Conservation (phyloP, 2,888 invertebrate genomes). For the Holacanthella duospinosa region DNA sequence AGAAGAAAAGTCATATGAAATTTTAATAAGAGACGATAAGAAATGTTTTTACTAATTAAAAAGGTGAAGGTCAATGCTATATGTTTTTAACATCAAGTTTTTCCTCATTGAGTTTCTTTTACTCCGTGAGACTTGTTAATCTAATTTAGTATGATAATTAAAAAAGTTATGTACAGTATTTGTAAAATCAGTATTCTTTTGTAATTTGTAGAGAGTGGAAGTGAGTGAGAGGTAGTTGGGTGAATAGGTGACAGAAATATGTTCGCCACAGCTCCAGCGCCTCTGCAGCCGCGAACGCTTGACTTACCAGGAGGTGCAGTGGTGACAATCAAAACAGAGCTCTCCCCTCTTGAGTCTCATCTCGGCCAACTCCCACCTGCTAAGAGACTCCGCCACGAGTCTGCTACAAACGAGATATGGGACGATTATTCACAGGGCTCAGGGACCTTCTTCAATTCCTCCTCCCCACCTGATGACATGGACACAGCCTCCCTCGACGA, state of each 20-base stretch:
- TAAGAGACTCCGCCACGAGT: conserved; percentile 6
- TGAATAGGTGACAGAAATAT: background rate
- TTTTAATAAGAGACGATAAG: background rate
- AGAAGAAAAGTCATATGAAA: background rate
- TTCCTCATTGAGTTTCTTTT: no score
- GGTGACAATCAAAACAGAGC: conserved; percentile 10
- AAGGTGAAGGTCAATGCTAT: background rate
- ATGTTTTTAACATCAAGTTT: no score
- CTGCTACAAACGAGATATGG: background rate
- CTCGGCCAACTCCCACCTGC: conserved; percentile 7
- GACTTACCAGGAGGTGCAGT: conserved; percentile 1
- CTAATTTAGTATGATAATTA: no score
- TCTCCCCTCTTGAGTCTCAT: background rate
- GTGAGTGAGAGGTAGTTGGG: background rate
- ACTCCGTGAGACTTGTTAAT: no score
- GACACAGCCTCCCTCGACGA: conserved; percentile 8
- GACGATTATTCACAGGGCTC: conserved; percentile 10
- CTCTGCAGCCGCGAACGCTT: background rate
- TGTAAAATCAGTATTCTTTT: no score
- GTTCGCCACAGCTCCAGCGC: background rate
- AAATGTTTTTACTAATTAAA: no score
- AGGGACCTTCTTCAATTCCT: conserved; percentile 7
- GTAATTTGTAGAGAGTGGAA: background rate
- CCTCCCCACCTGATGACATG: conserved; percentile 9
- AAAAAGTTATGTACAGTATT: no score